Base-by-base conservation (phyloP, 2,888 invertebrate species). In the Eurois occulta region DNA sequence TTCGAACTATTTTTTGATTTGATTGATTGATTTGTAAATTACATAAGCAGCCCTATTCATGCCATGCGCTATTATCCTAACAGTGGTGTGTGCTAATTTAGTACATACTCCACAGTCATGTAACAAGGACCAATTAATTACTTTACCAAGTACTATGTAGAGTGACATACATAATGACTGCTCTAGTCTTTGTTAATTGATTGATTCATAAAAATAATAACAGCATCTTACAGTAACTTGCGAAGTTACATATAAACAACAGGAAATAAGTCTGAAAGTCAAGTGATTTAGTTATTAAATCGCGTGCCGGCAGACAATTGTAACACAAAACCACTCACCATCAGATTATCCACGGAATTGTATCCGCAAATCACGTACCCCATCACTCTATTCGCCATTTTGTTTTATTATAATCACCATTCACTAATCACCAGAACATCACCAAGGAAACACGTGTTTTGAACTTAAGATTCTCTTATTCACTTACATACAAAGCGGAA, bases 311-410 rank as follows among this genome's bases (percentile, higher is more conserved):
- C 64, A 60, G 28, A 70, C 78, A 75, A 77, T 88, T 66, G 71
- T 62, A 48, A 32, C 35, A 70, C 58, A 73, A 68, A 68, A 55
- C 35, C 69, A 87, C 96, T 97, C 92, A 97, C 97, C 97, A 97
- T 90, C 64, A 97, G 90, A 94, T 97, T 97, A 90, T 97, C 97
- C 87, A 97, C 97, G 75, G 97, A 97, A 89, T 96, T 97, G 89
- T 97, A 97, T 84, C 97, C 97, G 94, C 97, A 97, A 89, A 97
- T 97, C 79, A 97, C 97, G 88, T 97, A 97, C 87, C 97, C 97
- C 95, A 97, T 95, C 90, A 97, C 95, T 85, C 94, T 93, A 88
- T 95, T 97, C 79, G 97, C 95, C 97, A 97, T 97, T 62, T 85
- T 81, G n/a, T 58, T 80, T 62, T 85, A n/a, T 62, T 80, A 70